Percentiles rank a stretch among this genome's conserved stretches.
Conservation (phyloP, 1,140 invertebrate genomes). For the Bombyx mandarina region DNA sequence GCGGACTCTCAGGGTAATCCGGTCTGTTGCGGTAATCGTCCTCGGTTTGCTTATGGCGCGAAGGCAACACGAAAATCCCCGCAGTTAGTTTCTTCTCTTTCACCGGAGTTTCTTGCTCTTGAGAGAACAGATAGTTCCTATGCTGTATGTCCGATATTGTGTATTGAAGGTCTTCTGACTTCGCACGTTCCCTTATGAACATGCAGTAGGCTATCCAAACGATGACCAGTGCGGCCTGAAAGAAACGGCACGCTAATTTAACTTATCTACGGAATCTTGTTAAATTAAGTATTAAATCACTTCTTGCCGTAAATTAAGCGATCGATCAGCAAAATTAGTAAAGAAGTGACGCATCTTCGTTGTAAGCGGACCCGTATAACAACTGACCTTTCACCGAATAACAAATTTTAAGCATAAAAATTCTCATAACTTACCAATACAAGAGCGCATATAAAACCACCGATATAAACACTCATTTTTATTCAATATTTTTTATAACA, state of each 20-base stretch:
- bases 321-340: no score
- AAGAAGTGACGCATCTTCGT: no score
- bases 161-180: constrained; percentile 46
- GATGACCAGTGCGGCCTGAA: constrained; percentile 42
- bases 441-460: constrained; percentile 46
- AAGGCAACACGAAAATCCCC: constrained; percentile 48
- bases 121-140: constrained; percentile 32
- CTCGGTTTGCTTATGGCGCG: constrained; percentile 41
- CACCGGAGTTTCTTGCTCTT: constrained; percentile 25
- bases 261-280: no score
- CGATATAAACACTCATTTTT: constrained; percentile 43
- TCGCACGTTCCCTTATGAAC: constrained; percentile 54
- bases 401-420: neutral
- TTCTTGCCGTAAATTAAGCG: no score
- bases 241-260: constrained; percentile 6
- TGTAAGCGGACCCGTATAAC: no score
- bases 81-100: constrained; percentile 30
- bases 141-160: constrained; percentile 45
- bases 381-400: no score
- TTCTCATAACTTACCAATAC: constrained; percentile 44
- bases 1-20: constrained; percentile 52
- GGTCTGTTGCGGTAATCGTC: constrained; percentile 45
- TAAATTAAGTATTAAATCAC: no score
- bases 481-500: constrained; percentile 20
- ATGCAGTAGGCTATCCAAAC: constrained; percentile 56